Base-by-base conservation (phyloP, 2,797 vertebrate species). In the Erpetoichthys calabaricus region DNA sequence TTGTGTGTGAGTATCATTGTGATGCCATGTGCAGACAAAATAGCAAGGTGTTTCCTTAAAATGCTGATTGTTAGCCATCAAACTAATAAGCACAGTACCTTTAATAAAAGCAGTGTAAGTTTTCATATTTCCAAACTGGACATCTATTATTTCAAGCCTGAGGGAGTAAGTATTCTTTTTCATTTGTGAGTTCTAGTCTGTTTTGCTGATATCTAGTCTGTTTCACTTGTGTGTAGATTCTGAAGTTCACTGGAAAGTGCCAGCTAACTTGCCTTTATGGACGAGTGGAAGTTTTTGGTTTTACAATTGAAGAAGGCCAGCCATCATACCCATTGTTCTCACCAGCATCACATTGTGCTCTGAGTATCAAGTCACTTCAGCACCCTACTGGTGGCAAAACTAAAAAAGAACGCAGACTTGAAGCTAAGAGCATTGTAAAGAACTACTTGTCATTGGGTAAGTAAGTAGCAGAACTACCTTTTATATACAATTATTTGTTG, bases 191-290 rank as follows among this genome's bases (percentile, higher is more conserved):
- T 25, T 25, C 25, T 25, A 25, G 25, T 25, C 25, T 25, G n/a
- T 25, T 25, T 25, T 25, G 25, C 25, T 25, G 25, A 25, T 25
- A 25, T 25, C 25, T 25, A 25, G 25, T 25, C 2, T 25, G 25
- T 25, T 25, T 25, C 25, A 25, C 25, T 25, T 25, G 2, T 25
- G 25, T 25, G 25, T 72, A 98, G 94, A 74, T 64, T 3, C 75
- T 96, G 71, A 87, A 88, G 58, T 96, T 97, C 57, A 79, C 84
- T 0, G 94, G 94, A 2, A 87, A 85, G 47, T 92, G 91, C 56
- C 75, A 82, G n/a, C 57, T 98, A 74, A 89, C 85, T 1, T 97
- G 92, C 67, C 75, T 98, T 7, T 89, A 87, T 0, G 93, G 93
- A 3, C 84, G 85, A 0, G 87, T 95, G n/a, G 87, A 87, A 25